These are phyloP conservation scores for Patagioenas fasciata DNA, from an alignment of 2,113 vertebrate species.

Conservation along the genomic window DNA sequence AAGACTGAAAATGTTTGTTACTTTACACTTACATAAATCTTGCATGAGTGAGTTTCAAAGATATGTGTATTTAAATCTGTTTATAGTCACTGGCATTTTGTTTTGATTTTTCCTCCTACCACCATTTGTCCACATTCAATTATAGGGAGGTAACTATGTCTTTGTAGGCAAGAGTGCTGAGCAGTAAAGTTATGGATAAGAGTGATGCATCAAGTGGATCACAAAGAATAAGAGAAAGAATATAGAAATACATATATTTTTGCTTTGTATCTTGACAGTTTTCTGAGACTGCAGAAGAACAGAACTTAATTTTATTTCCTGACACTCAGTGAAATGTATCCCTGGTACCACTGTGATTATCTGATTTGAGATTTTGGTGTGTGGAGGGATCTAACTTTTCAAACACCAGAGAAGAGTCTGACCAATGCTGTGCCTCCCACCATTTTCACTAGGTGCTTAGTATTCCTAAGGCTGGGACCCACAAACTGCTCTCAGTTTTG, in stretches of 20 bases:
- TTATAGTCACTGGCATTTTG: not conserved
- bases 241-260: not conserved
- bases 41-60: not conserved
- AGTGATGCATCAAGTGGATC: not conserved
- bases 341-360: not conserved
- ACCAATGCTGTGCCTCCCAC: not conserved
- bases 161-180: not conserved
- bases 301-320: not conserved
- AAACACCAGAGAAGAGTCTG: not conserved
- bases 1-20: not conserved
- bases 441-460: not conserved
- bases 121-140: not conserved
- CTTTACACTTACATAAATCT: conserved; percentile 19
- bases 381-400: not conserved
- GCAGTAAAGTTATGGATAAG: not conserved
- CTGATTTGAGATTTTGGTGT: not conserved
- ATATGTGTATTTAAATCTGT: not conserved
- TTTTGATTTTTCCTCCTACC: not conserved
- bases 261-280: not conserved
- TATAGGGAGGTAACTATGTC: not conserved
- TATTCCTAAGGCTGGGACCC: not conserved
- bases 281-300: not conserved
- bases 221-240: not conserved
- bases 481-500: not conserved
- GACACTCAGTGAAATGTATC: not conserved